These are phyloP conservation scores for Clarias batrachus DNA, from an alignment of 2,113 vertebrate species.

Conservation along the genomic window DNA sequence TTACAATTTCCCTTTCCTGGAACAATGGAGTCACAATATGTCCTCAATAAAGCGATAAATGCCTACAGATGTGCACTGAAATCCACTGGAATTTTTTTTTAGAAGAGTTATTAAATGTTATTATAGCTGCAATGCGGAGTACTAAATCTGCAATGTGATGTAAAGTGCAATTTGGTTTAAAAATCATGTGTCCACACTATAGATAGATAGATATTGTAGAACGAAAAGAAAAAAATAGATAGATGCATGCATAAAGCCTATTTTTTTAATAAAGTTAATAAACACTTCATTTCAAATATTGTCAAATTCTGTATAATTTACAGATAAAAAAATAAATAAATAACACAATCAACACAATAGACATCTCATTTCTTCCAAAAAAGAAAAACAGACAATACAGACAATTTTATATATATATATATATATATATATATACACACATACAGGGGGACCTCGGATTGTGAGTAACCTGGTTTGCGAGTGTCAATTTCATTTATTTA, in stretches of 20 bases:
- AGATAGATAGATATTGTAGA: background rate
- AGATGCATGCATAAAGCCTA: background rate
- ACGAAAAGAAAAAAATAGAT: too few species aligned
- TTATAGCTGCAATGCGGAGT: background rate
- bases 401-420: too few species aligned
- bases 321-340: background rate
- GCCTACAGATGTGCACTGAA: background rate
- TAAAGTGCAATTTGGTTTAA: too few species aligned
- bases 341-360: background rate
- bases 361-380: background rate
- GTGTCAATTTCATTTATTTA: too few species aligned
- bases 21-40: too few species aligned
- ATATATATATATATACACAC: too few species aligned
- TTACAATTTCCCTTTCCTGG: too few species aligned
- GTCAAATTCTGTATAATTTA: background rate
- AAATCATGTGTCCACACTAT: background rate
- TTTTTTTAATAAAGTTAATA: background rate
- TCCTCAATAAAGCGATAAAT: background rate
- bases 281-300: background rate
- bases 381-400: background rate
- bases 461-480: too few species aligned
- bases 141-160: background rate
- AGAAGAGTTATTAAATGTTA: background rate
- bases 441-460: too few species aligned
- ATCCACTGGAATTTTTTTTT: background rate